phyloP scores from a whole-genome alignment of 1,140 invertebrate species.

The Apocrypta bakeri region DNA sequence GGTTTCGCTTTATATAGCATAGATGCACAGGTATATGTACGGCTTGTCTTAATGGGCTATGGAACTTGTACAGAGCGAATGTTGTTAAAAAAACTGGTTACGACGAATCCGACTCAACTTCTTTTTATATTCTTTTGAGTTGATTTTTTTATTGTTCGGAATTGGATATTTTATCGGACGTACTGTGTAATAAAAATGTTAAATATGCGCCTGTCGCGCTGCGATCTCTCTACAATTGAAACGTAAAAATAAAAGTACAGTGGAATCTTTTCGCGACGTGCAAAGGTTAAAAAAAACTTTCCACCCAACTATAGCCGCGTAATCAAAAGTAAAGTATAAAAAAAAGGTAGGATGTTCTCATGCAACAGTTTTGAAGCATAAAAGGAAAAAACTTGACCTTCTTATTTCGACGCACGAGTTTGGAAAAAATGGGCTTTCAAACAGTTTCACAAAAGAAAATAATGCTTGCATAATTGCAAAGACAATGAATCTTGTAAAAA shows the following conservation, averaged over 20 bases:
- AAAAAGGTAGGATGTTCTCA: not conserved
- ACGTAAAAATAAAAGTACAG: not conserved
- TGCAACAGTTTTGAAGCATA: not conserved
- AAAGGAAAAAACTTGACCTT: not conserved
- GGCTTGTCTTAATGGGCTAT: not conserved
- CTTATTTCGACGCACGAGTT: not conserved
- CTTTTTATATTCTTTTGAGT: too few species aligned
- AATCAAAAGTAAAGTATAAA: not conserved
- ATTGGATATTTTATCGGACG: too few species aligned
- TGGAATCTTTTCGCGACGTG: not conserved
- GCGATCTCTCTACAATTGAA: too few species aligned
- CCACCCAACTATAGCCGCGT: not conserved
- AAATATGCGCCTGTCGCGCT: too few species aligned
- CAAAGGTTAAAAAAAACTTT: not conserved
- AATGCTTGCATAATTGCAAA: not conserved
- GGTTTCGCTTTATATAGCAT: too few species aligned
- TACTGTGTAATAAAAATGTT: too few species aligned
- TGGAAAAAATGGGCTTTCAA: not conserved
- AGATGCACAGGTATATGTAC: not conserved
- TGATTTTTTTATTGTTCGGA: too few species aligned
- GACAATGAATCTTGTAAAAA: not conserved
- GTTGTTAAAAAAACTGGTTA: too few species aligned
- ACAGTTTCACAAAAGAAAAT: not conserved
- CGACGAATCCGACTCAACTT: too few species aligned
- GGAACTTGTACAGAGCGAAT: too few species aligned